Conservation (phyloP, 2,113 vertebrate genomes). For the Grammomys surdaster region DNA sequence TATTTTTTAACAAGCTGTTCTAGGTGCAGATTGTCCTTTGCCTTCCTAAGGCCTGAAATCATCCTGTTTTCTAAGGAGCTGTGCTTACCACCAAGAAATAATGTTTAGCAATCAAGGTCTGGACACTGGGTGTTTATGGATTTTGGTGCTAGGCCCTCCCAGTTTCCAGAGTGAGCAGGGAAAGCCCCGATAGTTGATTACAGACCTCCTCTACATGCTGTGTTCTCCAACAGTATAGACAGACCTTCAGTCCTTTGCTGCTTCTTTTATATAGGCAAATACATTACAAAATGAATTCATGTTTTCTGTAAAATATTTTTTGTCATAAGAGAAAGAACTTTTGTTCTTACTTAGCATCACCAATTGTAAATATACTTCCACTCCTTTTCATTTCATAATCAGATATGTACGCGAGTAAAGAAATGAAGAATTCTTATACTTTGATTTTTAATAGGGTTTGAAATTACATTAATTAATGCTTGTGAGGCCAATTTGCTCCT, state of each 20-base stretch:
- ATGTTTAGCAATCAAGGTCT: neutral
- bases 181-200: neutral
- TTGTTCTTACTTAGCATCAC: slow-evolving; percentile 13
- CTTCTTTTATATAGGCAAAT: slow-evolving; percentile 17
- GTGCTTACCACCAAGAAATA: neutral
- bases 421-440: neutral
- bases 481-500: neutral
- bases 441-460: neutral
- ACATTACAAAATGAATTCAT: neutral
- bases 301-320: neutral
- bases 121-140: neutral
- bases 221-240: neutral
- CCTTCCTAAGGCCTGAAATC: neutral
- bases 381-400: neutral
- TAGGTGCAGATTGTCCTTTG: neutral
- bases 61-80: neutral
- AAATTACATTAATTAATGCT: slow-evolving; percentile 11
- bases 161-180: neutral
- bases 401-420: neutral
- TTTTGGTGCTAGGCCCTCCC: neutral
- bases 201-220: neutral
- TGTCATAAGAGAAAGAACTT: slow-evolving; percentile 21
- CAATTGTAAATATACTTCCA: neutral
- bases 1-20: slow-evolving; percentile 16
- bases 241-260: neutral